Evolutionary conservation across 2,888 invertebrate genomes (phyloP), one percentile per base, ranked within the genome.

Genomic region (Tinea trinotella): DNA sequence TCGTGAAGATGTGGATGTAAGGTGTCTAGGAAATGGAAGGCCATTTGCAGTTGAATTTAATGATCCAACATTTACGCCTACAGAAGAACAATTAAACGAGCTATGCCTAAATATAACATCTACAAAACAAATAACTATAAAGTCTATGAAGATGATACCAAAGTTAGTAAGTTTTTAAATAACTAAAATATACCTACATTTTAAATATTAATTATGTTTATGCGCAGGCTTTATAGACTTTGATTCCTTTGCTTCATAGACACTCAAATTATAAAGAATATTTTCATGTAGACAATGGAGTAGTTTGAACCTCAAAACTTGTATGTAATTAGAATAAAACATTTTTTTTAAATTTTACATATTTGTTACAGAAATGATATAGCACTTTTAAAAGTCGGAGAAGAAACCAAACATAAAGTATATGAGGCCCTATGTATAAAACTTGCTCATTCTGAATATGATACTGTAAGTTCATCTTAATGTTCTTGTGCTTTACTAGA

Each of bases 1-100:
- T 0, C 87, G 99, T 35, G 99, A 99, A 80, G 99, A 99, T 80
- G 95, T 98, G 0, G 99, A 99, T 81, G 99, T 99, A 0, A 87
- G 97, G 56, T 98, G 96, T 79, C 79, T 99, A 57, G 96, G 97
- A 0, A 87, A 90, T 57, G 99, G 99, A 0, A 84, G 99, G 6
- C 99, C 99, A 0, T 99, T 99, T 83, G 94, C 94, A 0, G 81
- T 98, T 0, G 97, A 98, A 87, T 88, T 96, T 17, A 18, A 70
- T 10, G 83, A 84, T 58, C 81, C 84, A 1, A 62, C 67, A 0
- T 64, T 79, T 9, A 59, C 60, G 56, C 61, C 76, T 20, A 62
- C 62, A 0, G 53, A 56, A 0, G 68, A 57, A 0, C 76, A 82
- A 56, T 58, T 83, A 54, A 20, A 48, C 1, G 52, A 55, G 1